Evolutionary conservation across 2,113 vertebrate species (phyloP).

Genomic region (Bos taurus): DNA sequence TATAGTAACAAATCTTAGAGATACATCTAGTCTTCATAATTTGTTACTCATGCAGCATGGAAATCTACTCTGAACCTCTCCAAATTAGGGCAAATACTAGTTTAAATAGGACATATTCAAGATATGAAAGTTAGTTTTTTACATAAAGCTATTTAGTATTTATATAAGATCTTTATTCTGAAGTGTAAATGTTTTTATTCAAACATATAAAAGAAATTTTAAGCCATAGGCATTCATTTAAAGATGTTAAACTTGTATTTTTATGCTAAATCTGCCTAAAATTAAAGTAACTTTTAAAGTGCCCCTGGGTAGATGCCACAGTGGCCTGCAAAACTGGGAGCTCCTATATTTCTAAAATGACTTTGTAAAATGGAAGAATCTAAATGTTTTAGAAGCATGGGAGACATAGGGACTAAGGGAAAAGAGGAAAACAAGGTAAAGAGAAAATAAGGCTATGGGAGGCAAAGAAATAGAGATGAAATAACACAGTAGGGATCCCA

Average conservation of each 20-base stretch:
- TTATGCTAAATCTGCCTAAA: background rate
- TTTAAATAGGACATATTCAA: background rate
- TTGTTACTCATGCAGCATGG: background rate
- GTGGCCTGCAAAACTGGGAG: background rate
- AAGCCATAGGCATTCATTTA: background rate
- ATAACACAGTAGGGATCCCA: background rate
- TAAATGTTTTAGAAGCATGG: background rate
- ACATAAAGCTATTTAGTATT: background rate
- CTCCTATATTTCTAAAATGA: background rate
- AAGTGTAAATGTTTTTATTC: background rate
- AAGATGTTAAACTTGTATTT: background rate
- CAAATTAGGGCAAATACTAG: background rate
- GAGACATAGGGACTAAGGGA: background rate
- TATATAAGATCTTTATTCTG: background rate
- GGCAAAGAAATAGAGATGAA: background rate
- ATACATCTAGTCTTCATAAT: background rate
- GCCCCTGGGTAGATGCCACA: background rate
- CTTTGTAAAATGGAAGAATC: background rate
- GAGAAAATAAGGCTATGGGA: background rate
- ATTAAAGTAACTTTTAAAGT: constrained; percentile 17
- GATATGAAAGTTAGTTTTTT: background rate
- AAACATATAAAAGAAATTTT: background rate
- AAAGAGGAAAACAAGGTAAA: background rate
- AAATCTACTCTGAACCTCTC: background rate
- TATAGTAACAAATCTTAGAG: background rate